Base-by-base conservation (phyloP, 1,140 invertebrate genomes). In the Antheraea mylitta region DNA sequence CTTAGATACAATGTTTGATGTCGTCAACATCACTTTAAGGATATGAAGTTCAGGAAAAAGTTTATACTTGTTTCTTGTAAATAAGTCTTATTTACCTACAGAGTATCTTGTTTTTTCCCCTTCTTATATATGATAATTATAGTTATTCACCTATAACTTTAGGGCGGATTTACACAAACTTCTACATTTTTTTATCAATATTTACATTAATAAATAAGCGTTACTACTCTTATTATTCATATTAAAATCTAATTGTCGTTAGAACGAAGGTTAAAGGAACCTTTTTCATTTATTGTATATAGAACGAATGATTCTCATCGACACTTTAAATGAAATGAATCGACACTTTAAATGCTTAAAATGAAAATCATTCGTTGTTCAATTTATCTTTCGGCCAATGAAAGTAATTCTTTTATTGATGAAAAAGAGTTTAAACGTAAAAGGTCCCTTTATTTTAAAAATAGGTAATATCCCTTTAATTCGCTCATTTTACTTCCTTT, bases 141-240 rank as follows among this genome's bases (percentile, higher is more conserved):
- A 53, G 13, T 53, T 53, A 53, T 16, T 53, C 45, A 53, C 45
- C 45, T 53, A 53, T 70, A 61, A 68, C 16, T 53, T 71, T 70
- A 79, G 85, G 84, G 80, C 85, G 87, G 85, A 89, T 76, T 80
- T 87, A 85, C 80, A 87, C 72, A 82, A 83, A 86, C 79, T 59
- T 72, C 83, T 87, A 89, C 83, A 67, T 80, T 78, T 61, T 18
- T 61, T 36, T 36, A 22, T 61, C 7, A 61, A 61, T 22, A 61
- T 61, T 61, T 61, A 16, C 18, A 61, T 8, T 19, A 61, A 10
- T 37, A 63, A 11, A 63, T n/a, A 63, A 63, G 37, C 59, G 18
- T 22, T 61, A 63, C 45, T 53, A 53, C 45, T 53, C 13, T 53
- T 13, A 53, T 53, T 13, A 16, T 16, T n/a, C 45, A 53, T n/a